Percentiles rank a stretch among this genome's conserved stretches.
Evolutionary conservation across 2,113 vertebrate species (phyloP).

Genomic region (Jacana jacana): DNA sequence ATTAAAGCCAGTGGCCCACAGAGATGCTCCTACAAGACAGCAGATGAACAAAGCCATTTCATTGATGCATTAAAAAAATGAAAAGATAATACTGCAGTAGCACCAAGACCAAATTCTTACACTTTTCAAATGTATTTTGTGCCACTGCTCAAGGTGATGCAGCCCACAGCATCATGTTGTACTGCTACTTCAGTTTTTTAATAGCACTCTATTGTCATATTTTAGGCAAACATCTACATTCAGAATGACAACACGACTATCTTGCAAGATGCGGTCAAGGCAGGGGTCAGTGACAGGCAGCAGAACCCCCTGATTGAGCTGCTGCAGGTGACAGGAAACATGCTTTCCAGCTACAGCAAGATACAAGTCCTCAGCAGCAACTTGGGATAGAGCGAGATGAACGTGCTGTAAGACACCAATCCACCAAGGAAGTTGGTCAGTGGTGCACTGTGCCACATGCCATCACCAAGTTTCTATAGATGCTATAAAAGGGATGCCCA

Average conservation of each 20-base stretch:
- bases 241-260: not conserved
- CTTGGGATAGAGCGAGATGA: accelerated
- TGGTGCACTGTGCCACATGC: not conserved
- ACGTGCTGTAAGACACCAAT: accelerated
- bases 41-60: not conserved
- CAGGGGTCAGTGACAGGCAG: not conserved
- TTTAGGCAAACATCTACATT: not conserved
- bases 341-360: not conserved
- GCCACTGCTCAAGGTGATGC: not conserved
- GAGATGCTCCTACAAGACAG: not conserved
- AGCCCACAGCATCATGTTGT: too few relatives aligned
- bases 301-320: not conserved
- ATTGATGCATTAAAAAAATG: not conserved
- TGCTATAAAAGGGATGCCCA: not conserved
- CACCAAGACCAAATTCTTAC: not conserved
- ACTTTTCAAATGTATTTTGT: not conserved
- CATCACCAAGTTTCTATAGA: not conserved
- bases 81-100: not conserved
- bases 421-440: not conserved
- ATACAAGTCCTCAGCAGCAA: not conserved
- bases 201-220: not conserved
- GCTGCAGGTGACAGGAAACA: not conserved
- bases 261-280: not conserved
- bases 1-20: not conserved
- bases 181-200: not conserved